Conservation (phyloP, 2,797 vertebrate species). For the Astyanax mexicanus region DNA sequence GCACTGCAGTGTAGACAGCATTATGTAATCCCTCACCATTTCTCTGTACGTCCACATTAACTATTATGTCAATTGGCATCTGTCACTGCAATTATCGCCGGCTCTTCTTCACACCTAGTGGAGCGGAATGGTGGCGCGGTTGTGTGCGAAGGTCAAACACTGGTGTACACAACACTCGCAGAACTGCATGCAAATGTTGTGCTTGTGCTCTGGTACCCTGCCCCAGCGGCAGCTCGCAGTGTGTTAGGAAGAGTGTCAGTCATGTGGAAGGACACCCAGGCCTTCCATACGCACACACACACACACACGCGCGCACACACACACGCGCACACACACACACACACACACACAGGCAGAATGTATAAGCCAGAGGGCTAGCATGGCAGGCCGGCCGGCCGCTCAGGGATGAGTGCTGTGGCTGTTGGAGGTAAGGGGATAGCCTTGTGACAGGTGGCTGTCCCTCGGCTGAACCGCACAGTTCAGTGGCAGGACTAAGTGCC, state of each 20-base stretch:
- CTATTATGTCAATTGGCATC: neutral
- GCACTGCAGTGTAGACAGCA: neutral
- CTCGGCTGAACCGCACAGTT: conserved; percentile 51
- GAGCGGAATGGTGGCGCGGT: neutral
- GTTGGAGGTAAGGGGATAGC: conserved; percentile 53
- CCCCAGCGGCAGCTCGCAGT: conserved; percentile 19
- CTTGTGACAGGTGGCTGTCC: conserved; percentile 59
- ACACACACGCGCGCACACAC: conserved; percentile 10
- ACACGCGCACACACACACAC: conserved; percentile 8
- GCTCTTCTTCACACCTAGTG: neutral
- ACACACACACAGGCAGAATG: conserved; percentile 5
- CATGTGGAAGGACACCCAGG: conserved; percentile 39
- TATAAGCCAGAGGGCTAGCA: conserved; percentile 31
- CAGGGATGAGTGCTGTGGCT: conserved; percentile 21
- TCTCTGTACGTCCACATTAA: neutral
- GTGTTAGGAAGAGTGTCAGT: conserved; percentile 27
- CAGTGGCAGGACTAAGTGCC: conserved; percentile 35
- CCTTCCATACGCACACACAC: conserved; percentile 19
- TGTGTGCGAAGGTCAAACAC: neutral
- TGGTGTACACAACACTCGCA: conserved; percentile 1
- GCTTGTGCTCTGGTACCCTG: neutral
- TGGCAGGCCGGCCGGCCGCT: conserved; percentile 10
- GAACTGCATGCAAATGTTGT: neutral
- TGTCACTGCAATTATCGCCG: conserved; percentile 10
- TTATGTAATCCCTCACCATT: neutral